phyloP scores from a whole-genome alignment of 1,140 invertebrate genomes.

The Drosophila gunungcola region DNA sequence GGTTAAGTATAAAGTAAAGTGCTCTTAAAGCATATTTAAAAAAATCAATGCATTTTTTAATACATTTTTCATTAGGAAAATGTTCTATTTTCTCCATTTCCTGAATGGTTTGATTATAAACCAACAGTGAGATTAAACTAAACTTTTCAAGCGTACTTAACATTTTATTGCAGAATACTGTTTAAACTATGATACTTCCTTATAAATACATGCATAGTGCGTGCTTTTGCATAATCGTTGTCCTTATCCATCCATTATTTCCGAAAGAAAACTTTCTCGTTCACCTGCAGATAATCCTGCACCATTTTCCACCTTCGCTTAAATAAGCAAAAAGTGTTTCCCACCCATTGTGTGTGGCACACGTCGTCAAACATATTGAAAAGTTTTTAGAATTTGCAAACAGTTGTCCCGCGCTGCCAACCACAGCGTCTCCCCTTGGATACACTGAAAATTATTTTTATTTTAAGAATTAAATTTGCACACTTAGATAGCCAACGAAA shows the following conservation, averaged over 20 bases:
- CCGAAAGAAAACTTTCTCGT: slow-evolving; percentile 27
- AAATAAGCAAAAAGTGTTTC: slow-evolving; percentile 39
- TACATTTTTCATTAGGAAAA: neutral
- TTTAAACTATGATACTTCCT: neutral
- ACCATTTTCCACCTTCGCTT: slow-evolving; percentile 33
- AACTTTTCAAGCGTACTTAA: neutral
- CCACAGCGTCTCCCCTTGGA: slow-evolving; percentile 42
- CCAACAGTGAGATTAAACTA: neutral
- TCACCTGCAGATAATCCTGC: slow-evolving; percentile 10
- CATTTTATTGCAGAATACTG: neutral
- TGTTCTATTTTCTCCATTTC: neutral
- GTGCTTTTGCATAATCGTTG: slow-evolving; percentile 22
- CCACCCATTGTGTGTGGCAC: slow-evolving; percentile 53
- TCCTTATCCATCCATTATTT: slow-evolving; percentile 22
- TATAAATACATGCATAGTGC: neutral
- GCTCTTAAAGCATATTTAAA: neutral
- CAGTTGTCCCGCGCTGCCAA: slow-evolving; percentile 71
- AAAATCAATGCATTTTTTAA: neutral
- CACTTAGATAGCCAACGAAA: no score
- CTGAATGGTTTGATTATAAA: neutral
- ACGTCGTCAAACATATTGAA: slow-evolving; percentile 75
- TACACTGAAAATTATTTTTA: neutral
- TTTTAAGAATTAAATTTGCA: no score
- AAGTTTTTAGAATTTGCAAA: slow-evolving; percentile 80
- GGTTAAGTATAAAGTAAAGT: no score